phyloP scores from a whole-genome alignment of 1,140 invertebrate genomes.

The Brachionus rubens region DNA sequence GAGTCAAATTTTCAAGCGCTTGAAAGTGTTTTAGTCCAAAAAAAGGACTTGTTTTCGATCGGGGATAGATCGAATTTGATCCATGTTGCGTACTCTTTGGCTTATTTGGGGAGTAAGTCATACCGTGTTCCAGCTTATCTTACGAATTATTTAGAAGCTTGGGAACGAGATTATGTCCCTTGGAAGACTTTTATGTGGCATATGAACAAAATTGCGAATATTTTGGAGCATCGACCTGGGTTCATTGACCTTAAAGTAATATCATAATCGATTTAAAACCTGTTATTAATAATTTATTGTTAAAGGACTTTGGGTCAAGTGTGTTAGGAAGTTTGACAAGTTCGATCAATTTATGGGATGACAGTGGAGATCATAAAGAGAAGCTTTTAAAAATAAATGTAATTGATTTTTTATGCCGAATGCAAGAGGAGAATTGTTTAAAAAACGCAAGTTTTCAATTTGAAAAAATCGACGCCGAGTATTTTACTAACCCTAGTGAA shows the following conservation, averaged over 20 bases:
- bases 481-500: slow-evolving; percentile 19
- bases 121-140: slow-evolving; percentile 2
- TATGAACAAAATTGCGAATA: slow-evolving; percentile 23
- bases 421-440: slow-evolving; percentile 21
- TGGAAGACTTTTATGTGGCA: slow-evolving; percentile 45
- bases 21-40: neutral
- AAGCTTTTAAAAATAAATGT: slow-evolving; percentile 20
- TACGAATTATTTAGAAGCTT: neutral
- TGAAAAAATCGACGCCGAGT: neutral
- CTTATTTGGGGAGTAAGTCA: slow-evolving; percentile 8
- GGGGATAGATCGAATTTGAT: slow-evolving; percentile 36
- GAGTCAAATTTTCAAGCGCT: slow-evolving; percentile 24
- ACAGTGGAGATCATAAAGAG: neutral
- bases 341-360: slow-evolving; percentile 29
- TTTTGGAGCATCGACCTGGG: slow-evolving; percentile 24
- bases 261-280: neutral
- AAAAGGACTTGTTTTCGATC: slow-evolving; percentile 18
- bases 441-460: slow-evolving; percentile 7
- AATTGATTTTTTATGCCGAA: slow-evolving; percentile 31
- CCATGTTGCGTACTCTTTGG: slow-evolving; percentile 27
- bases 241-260: slow-evolving; percentile 16
- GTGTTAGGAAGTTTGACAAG: neutral
- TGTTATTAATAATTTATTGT: neutral
- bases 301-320: slow-evolving; percentile 4
- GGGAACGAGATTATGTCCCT: slow-evolving; percentile 20